Conservation (phyloP, 2,888 invertebrate genomes). For the Ormyrus thymus region DNA sequence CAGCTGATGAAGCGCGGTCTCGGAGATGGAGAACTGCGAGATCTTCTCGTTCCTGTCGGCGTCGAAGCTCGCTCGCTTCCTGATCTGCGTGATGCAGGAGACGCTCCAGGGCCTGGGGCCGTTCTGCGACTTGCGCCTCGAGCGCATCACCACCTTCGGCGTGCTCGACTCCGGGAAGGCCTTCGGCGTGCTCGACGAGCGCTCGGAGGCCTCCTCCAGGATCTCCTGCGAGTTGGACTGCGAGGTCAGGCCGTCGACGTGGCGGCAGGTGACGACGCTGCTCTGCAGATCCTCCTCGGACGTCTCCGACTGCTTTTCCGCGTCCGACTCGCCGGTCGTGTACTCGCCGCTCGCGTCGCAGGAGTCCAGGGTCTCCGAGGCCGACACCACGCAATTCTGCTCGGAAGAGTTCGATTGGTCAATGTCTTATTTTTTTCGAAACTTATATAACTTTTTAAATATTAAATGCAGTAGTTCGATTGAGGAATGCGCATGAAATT, state of each 20-base stretch:
- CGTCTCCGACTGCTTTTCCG: constrained; percentile 82
- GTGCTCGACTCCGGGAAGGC: constrained; percentile 64
- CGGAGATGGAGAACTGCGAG: constrained; percentile 87
- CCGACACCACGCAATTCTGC: constrained; percentile 62
- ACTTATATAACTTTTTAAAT: too few species aligned
- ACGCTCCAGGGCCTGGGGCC: constrained; percentile 89
- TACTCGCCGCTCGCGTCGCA: constrained; percentile 94
- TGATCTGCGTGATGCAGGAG: constrained; percentile 87
- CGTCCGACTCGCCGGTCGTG: constrained; percentile 84
- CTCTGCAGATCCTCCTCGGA: constrained; percentile 65
- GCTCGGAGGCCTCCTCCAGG: constrained; percentile 65
- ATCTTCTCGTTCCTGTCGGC: constrained; percentile 67
- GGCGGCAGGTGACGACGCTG: constrained; percentile 82
- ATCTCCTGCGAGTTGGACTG: constrained; percentile 72
- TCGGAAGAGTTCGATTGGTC: background rate
- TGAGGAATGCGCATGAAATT: too few species aligned
- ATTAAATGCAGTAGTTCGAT: too few species aligned
- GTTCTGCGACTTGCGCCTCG: constrained; percentile 77
- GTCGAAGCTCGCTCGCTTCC: constrained; percentile 63
- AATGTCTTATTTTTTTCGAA: background rate
- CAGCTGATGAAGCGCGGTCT: constrained; percentile 89
- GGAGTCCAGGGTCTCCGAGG: constrained; percentile 80
- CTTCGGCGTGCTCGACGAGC: constrained; percentile 55
- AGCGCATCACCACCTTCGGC: constrained; percentile 80
- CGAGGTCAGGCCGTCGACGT: constrained; percentile 67